Percentiles rank a stretch among this genome's conserved stretches.
Evolutionary conservation across 64 coral and sea anemone genomes (phyloP).

Genomic region (Hydrozoanthus tunicans): DNA sequence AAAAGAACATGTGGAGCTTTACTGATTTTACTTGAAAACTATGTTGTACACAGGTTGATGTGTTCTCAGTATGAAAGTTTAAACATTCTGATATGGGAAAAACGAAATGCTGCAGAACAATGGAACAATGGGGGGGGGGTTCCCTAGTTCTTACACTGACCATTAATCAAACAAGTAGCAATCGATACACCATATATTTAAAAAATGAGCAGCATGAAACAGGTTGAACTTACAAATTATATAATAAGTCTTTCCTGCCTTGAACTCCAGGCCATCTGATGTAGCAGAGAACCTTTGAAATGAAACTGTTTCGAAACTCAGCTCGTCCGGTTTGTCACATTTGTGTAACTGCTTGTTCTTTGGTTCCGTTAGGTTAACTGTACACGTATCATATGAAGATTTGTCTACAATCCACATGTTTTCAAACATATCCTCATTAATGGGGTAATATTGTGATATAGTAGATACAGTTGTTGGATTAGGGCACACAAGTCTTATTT

Average conservation of each 20-base stretch:
- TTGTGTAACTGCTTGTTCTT: background rate
- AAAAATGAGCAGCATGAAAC: background rate
- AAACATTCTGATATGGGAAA: too few relatives aligned
- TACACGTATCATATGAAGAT: slow-evolving; percentile 55
- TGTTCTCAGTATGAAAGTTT: too few relatives aligned
- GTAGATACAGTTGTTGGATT: slow-evolving; percentile 22
- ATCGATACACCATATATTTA: background rate
- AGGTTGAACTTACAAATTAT: slow-evolving; percentile 47
- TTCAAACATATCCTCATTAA: slow-evolving; percentile 49
- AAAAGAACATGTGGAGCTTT: too few relatives aligned
- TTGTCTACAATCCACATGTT: slow-evolving; percentile 73
- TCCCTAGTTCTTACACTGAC: background rate
- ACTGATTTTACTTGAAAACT: too few relatives aligned
- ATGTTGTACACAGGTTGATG: too few relatives aligned
- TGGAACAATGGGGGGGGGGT: too few relatives aligned
- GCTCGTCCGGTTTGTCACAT: slow-evolving; percentile 30
- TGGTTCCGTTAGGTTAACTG: background rate
- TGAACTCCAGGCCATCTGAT: slow-evolving; percentile 29
- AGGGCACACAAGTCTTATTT: slow-evolving; percentile 52
- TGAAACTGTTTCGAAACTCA: slow-evolving; percentile 42
- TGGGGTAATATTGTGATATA: background rate
- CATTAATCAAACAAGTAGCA: too few relatives aligned
- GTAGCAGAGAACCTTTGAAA: slow-evolving; percentile 41
- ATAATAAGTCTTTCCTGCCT: slow-evolving; percentile 46
- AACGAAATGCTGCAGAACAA: too few relatives aligned